A percentile compares a stretch with the other conserved stretches of the same genome.
These are phyloP conservation scores for Cathartes aura DNA, from an alignment of 2,113 vertebrate genomes.

Conservation along the genomic window DNA sequence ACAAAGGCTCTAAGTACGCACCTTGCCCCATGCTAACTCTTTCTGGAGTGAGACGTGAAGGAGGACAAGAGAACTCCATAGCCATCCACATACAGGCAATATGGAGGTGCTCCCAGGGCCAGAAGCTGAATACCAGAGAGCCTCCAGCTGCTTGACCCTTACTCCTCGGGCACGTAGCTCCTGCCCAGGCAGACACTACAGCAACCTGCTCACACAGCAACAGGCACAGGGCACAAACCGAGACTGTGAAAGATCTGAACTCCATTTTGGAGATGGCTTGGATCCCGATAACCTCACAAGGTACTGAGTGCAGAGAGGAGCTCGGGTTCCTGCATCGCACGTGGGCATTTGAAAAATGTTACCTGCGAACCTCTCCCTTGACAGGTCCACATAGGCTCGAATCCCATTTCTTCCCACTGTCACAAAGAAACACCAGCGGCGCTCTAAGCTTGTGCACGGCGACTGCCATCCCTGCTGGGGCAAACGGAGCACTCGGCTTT, in stretches of 20 bases:
- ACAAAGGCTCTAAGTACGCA: neutral
- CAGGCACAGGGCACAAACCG: neutral
- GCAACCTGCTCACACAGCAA: neutral
- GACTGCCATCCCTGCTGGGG: neutral
- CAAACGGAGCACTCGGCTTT: neutral
- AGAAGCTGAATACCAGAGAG: neutral
- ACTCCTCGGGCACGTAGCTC: fast-evolving
- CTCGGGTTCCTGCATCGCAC: neutral
- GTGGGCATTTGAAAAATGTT: neutral
- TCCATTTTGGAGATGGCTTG: neutral
- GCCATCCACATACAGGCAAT: fast-evolving
- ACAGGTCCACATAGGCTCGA: fast-evolving
- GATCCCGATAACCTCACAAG: neutral
- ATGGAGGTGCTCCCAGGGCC: neutral
- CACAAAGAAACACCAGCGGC: neutral
- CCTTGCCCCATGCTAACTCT: fast-evolving
- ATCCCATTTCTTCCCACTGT: neutral
- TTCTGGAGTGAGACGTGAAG: neutral
- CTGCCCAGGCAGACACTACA: neutral
- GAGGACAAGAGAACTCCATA: neutral
- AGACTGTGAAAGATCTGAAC: neutral
- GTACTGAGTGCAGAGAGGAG: neutral
- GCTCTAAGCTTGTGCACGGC: neutral
- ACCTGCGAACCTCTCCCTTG: neutral
- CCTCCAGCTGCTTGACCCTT: neutral